Percentiles rank a stretch among this genome's conserved stretches.
These are phyloP conservation scores for Heteromurus nitidus DNA, from an alignment of 2,888 invertebrate genomes.

Conservation along the genomic window DNA sequence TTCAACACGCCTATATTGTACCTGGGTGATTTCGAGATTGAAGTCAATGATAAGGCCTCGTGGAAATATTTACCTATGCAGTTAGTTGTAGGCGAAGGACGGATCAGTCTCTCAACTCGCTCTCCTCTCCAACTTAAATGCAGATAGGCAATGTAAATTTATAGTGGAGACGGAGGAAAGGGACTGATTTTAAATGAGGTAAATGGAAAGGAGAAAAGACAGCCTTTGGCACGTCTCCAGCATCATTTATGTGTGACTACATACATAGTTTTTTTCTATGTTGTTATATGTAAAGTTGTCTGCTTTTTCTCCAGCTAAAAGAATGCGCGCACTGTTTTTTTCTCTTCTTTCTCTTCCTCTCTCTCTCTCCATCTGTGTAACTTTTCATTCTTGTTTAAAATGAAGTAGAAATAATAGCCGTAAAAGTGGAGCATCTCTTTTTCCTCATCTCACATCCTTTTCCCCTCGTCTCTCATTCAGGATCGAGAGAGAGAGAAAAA, in stretches of 20 bases:
- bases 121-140: too few species aligned
- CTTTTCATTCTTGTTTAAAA: conserved; percentile 40
- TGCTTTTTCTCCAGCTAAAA: background rate
- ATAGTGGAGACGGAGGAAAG: conserved; percentile 35
- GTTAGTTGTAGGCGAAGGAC: too few species aligned
- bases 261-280: conserved; percentile 2
- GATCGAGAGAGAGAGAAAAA: conserved; percentile 12
- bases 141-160: conserved; percentile 40
- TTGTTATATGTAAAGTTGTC: too few species aligned
- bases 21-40: too few species aligned
- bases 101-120: too few species aligned
- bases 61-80: too few species aligned
- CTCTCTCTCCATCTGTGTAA: background rate
- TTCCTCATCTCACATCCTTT: background rate
- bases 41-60: too few species aligned
- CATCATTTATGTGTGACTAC: conserved; percentile 60
- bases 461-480: background rate
- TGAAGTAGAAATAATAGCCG: conserved; percentile 48
- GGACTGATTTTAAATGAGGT: conserved; percentile 50
- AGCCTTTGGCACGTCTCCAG: conserved; percentile 66
- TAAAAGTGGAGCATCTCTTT: conserved; percentile 18
- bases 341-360: background rate
- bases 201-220: conserved; percentile 47
- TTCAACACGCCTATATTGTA: too few species aligned
- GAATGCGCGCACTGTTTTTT: background rate